Conservation (phyloP, 2,888 invertebrate genomes). For the Nemoura dubitans region DNA sequence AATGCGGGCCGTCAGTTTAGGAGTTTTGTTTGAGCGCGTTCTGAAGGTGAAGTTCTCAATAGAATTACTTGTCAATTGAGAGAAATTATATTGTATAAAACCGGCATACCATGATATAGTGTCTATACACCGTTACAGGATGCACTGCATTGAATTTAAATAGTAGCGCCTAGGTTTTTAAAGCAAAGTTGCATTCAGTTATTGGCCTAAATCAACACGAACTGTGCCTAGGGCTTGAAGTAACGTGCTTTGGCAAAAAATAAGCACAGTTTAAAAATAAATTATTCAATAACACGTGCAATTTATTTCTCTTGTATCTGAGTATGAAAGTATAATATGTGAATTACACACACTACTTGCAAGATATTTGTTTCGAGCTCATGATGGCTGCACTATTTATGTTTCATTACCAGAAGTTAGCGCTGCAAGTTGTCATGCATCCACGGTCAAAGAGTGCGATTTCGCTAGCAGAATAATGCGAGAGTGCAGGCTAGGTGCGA, state of each 20-base stretch:
- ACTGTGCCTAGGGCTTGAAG: background rate
- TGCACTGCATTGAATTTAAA: conserved; percentile 1
- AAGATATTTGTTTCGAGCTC: too few species aligned
- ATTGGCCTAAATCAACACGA: background rate
- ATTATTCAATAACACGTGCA: too few species aligned
- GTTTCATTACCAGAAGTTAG: too few species aligned
- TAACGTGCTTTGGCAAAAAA: background rate
- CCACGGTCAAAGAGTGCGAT: too few species aligned
- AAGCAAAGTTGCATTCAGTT: background rate
- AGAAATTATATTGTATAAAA: background rate
- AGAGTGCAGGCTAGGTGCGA: background rate
- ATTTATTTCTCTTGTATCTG: too few species aligned
- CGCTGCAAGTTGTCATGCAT: too few species aligned
- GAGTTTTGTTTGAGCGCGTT: background rate
- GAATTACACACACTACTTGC: too few species aligned
- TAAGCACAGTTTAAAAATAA: background rate
- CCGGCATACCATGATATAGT: background rate
- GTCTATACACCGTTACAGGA: conserved; percentile 3
- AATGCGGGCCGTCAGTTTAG: background rate
- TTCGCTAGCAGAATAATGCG: too few species aligned
- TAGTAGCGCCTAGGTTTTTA: background rate
- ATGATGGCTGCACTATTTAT: too few species aligned
- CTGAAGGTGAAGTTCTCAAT: background rate
- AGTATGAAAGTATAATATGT: too few species aligned
- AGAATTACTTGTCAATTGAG: background rate